Base-by-base conservation (phyloP, 2,888 invertebrate species). In the Lasius platythorax region DNA sequence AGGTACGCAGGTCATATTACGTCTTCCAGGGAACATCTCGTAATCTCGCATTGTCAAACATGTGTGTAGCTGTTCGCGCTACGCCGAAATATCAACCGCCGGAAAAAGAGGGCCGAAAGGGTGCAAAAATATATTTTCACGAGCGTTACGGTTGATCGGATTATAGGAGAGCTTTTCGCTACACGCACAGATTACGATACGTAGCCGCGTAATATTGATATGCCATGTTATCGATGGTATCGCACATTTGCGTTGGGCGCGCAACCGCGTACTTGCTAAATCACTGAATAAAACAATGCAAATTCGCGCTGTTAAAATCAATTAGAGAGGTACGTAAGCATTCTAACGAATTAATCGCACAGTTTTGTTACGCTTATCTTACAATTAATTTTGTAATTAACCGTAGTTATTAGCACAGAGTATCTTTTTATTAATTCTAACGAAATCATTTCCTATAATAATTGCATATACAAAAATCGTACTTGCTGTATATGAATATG, bases 171-270 rank as follows among this genome's bases (percentile, higher is more conserved):
- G 79, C 79, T 72, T 79, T 79, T 46, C 61, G 70, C 79, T 79
- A 72, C 61, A 79, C 28, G 72, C 37, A 18, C 79, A 79, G 79
- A 79, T 79, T 79, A 79, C 79, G 72, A 79, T 79, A 79, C 70
- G 46, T 46, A 72, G 37, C 70, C 46, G 79, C 72, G 79, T 79
- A 79, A 79, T 79, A 79, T 79, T 79, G 79, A 79, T 79, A 79
- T 61, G 61, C 79, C 72, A 61, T 72, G 79, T 72, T 79, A 79
- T 70, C 82, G 82, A 81, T 83, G 70, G 68, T 81, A 81, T 83
- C 83, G 82, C 63, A 50, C 50, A 23, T 79, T 70, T 68, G 83
- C 68, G 43, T 46, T 68, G 83, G 83, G 68, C 23, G 23, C 23
- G 23, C 30, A 83, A 81, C 83, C 82, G 81, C 82, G 63, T 67